phyloP scores from a whole-genome alignment of 2,113 vertebrate genomes.

The Actenoides hombroni region DNA sequence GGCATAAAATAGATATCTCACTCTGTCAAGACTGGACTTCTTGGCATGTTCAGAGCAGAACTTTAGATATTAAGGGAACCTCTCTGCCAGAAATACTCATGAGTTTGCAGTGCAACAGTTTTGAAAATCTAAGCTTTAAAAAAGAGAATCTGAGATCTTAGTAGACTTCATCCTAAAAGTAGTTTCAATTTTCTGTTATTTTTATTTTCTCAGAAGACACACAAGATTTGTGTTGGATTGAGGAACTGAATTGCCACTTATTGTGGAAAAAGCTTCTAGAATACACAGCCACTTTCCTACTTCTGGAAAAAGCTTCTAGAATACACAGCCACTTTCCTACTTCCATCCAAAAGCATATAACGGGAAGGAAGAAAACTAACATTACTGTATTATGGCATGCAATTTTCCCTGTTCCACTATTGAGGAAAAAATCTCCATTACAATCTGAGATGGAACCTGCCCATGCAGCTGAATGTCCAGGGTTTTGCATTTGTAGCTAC shows the following conservation, averaged over 20 bases:
- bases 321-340: neutral
- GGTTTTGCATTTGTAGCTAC: neutral
- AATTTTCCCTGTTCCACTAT: neutral
- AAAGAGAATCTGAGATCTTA: neutral
- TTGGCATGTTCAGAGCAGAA: neutral
- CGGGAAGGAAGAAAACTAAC: neutral
- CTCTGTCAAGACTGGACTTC: conserved; percentile 3
- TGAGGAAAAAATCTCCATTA: neutral
- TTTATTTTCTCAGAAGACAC: neutral
- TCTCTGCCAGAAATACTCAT: neutral
- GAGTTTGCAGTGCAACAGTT: neutral
- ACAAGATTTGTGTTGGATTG: neutral
- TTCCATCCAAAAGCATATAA: neutral
- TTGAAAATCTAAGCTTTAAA: neutral
- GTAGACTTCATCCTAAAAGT: neutral
- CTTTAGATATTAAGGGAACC: neutral
- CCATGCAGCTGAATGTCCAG: neutral
- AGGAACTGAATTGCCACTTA: neutral
- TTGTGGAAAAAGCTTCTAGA: neutral
- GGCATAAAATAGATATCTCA: conserved; percentile 43
- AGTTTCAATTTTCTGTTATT: neutral
- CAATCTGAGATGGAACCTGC: neutral
- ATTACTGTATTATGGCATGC: neutral
- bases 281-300: neutral
- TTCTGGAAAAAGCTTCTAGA: neutral